phyloP scores from a whole-genome alignment of 2,888 invertebrate species.

The Drosophila formosana region DNA sequence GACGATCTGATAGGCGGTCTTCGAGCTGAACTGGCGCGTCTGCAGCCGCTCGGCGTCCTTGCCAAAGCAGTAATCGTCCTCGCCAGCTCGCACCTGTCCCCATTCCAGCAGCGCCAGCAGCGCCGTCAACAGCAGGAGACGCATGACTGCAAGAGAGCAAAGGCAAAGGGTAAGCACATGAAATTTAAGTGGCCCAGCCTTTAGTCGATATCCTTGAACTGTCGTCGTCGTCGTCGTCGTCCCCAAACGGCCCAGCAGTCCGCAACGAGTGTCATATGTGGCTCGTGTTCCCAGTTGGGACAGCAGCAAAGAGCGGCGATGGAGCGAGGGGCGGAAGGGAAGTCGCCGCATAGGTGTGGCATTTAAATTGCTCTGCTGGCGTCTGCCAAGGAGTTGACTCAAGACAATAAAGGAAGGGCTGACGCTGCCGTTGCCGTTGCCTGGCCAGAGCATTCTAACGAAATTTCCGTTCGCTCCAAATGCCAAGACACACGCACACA shows the following conservation, averaged over 20 bases:
- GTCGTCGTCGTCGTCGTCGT: slow-evolving; percentile 34
- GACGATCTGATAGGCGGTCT: slow-evolving; percentile 91
- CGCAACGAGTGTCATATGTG: slow-evolving; percentile 64
- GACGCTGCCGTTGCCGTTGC: background rate
- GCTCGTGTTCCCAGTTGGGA: slow-evolving; percentile 5
- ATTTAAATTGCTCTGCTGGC: slow-evolving; percentile 74
- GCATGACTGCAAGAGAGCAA: slow-evolving; percentile 55
- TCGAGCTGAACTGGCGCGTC: slow-evolving; percentile 88
- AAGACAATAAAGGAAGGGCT: slow-evolving; percentile 63
- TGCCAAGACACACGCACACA: slow-evolving; percentile 57
- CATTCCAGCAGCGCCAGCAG: slow-evolving; percentile 54
- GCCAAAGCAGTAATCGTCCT: slow-evolving; percentile 83
- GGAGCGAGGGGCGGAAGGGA: background rate
- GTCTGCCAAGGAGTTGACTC: slow-evolving; percentile 70
- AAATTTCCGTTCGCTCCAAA: slow-evolving; percentile 61
- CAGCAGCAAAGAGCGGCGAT: background rate
- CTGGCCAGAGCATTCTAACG: slow-evolving; percentile 42
- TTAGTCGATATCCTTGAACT: slow-evolving; percentile 72
- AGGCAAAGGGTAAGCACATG: slow-evolving; percentile 20
- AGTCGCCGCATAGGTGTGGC: slow-evolving; percentile 61
- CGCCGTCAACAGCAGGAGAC: slow-evolving; percentile 53
- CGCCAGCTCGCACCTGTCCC: slow-evolving; percentile 48
- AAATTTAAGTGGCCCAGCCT: slow-evolving; percentile 69
- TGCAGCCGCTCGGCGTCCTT: slow-evolving; percentile 81
- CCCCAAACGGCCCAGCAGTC: slow-evolving; percentile 2